Conservation (phyloP, 2,888 invertebrate species). For the Allacma fusca region DNA sequence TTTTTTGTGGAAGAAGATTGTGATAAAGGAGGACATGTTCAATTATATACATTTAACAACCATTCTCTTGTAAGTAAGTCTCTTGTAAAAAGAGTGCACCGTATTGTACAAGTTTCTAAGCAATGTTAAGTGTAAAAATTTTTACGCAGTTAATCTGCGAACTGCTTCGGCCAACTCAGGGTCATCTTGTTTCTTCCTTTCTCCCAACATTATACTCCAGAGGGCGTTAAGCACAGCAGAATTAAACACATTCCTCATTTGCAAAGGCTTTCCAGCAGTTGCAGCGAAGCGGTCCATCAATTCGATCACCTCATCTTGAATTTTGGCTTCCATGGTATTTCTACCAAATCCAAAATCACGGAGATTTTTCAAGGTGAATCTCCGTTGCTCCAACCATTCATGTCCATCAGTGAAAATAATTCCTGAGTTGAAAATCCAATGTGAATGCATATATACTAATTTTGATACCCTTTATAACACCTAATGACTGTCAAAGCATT, state of each 20-base stretch:
- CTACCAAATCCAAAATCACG: conserved; percentile 48
- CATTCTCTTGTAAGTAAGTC: not conserved
- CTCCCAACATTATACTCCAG: conserved; percentile 29
- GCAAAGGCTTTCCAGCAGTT: conserved; percentile 18
- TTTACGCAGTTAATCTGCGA: conserved; percentile 6
- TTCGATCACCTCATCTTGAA: conserved; percentile 46
- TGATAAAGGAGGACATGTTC: too few relatives aligned
- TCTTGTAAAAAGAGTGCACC: too few relatives aligned
- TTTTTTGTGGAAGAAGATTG: too few relatives aligned
- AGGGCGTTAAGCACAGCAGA: conserved; percentile 21
- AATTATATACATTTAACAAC: too few relatives aligned
- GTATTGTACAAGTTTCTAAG: not conserved
- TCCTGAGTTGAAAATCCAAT: too few relatives aligned
- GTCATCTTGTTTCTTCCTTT: conserved; percentile 25
- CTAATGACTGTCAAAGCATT: too few relatives aligned
- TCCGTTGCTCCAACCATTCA: not conserved
- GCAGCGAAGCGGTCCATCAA: conserved; percentile 19
- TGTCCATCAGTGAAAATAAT: conserved; percentile 3
- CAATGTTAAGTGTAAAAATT: not conserved
- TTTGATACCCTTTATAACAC: too few relatives aligned
- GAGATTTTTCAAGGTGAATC: conserved; percentile 1
- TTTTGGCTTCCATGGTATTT: conserved; percentile 44
- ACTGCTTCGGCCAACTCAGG: not conserved
- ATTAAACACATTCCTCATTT: conserved; percentile 19
- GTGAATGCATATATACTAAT: too few relatives aligned